Evolutionary conservation across 1,140 invertebrate genomes (phyloP).

Genomic region (Elymnias hypermnestra): DNA sequence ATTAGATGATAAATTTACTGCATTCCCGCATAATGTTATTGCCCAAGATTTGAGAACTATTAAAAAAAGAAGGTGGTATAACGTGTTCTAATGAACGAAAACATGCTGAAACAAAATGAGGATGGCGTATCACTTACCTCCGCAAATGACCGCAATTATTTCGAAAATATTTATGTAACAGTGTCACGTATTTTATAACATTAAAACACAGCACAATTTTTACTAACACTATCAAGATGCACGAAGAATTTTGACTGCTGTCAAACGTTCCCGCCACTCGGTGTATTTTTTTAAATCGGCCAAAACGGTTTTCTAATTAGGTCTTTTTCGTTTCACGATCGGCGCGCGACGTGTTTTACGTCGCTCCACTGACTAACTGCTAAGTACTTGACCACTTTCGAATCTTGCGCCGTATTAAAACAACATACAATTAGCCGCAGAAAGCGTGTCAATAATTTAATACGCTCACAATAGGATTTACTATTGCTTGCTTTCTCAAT

Average conservation of each 20-base stretch:
- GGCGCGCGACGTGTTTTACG: conserved; percentile 27
- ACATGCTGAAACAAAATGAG: conserved; percentile 16
- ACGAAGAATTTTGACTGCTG: conserved; percentile 33
- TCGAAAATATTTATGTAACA: conserved; percentile 15
- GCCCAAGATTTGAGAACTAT: conserved; percentile 5
- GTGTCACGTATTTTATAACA: conserved; percentile 11
- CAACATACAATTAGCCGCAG: conserved; percentile 27
- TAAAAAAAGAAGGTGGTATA: conserved; percentile 15
- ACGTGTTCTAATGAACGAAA: conserved; percentile 3
- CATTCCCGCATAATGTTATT: conserved; percentile 8
- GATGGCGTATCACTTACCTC: conserved; percentile 20
- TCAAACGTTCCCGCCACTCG: conserved; percentile 37
- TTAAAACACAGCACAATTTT: conserved; percentile 27
- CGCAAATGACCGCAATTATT: conserved; percentile 14
- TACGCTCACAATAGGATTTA: conserved; percentile 14
- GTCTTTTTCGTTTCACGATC: conserved; percentile 18
- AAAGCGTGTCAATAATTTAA: conserved; percentile 36
- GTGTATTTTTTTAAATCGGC: conserved; percentile 19
- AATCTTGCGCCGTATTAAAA: conserved; percentile 35
- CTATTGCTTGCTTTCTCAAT: conserved; percentile 14
- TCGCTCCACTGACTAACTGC: conserved; percentile 33
- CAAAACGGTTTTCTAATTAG: conserved; percentile 21
- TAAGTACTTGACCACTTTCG: conserved; percentile 42
- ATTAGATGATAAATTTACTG: background rate
- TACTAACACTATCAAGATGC: conserved; percentile 9